phyloP scores from a whole-genome alignment of 2,797 vertebrate genomes.

The Rhinichthys osculus region DNA sequence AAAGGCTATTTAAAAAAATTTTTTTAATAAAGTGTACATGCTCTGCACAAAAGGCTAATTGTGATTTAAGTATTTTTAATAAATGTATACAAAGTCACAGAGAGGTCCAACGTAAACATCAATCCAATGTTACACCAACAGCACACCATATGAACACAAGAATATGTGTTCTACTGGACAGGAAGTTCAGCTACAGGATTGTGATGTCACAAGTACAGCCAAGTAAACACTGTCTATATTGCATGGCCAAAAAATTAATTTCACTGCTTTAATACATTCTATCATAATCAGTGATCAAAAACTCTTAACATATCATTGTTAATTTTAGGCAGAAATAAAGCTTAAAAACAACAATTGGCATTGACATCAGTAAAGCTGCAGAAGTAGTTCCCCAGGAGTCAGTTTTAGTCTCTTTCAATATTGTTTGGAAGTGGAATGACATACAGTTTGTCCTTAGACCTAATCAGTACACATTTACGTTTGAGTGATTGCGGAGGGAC shows the following conservation, averaged over 20 bases:
- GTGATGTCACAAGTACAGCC: neutral
- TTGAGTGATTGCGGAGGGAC: conserved; percentile 33
- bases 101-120: neutral
- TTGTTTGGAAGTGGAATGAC: conserved; percentile 31
- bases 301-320: neutral
- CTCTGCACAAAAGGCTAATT: neutral
- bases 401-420: neutral
- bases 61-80: neutral
- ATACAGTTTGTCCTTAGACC: conserved; percentile 34
- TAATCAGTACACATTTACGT: conserved; percentile 39
- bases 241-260: neutral
- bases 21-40: neutral
- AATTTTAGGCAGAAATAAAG: neutral
- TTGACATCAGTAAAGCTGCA: neutral
- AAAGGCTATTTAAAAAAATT: neutral
- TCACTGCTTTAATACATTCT: conserved; percentile 1
- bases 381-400: neutral
- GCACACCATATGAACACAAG: neutral
- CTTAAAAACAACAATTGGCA: neutral
- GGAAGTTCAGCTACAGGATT: conserved; percentile 1
- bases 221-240: neutral
- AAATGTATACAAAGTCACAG: neutral
- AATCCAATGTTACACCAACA: conserved; percentile 7
- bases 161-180: conserved; percentile 13
- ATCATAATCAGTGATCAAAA: neutral